Evolutionary conservation across 2,113 vertebrate genomes (phyloP).

Genomic region (zebrafish (Danio rerio)): DNA sequence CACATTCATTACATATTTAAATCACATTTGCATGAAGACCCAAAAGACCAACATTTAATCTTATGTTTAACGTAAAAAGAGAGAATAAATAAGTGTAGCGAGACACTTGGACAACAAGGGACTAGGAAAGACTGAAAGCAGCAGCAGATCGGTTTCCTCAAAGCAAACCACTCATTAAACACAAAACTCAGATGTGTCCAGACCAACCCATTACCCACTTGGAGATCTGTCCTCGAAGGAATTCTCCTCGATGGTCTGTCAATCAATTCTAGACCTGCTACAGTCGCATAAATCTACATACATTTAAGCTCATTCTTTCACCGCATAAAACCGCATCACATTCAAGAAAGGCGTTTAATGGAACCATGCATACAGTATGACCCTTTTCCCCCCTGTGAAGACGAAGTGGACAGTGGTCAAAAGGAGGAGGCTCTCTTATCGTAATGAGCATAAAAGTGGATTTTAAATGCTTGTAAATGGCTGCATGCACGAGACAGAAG

Average conservation of each 20-base stretch:
- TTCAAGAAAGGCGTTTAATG: background rate
- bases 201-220: background rate
- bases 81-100: background rate
- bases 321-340: background rate
- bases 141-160: conserved; percentile 12
- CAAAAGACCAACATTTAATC: too few species aligned
- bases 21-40: too few species aligned
- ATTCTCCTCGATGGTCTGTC: background rate
- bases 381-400: conserved; percentile 14
- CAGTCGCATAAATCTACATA: conserved; percentile 8
- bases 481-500: conserved; percentile 28
- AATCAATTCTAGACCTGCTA: background rate
- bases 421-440: conserved; percentile 50
- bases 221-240: background rate
- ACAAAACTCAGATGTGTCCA: background rate
- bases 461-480: conserved; percentile 49
- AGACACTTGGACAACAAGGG: background rate
- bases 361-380: background rate
- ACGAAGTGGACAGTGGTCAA: conserved; percentile 32
- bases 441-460: conserved; percentile 59
- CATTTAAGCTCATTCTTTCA: background rate
- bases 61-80: background rate
- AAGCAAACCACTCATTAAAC: conserved; percentile 11
- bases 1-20: too few species aligned
- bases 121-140: conserved; percentile 6